Evolutionary conservation across 2,888 invertebrate species (phyloP), one percentile per base, ranked within the genome.

Genomic region (Leuctra nigra): DNA sequence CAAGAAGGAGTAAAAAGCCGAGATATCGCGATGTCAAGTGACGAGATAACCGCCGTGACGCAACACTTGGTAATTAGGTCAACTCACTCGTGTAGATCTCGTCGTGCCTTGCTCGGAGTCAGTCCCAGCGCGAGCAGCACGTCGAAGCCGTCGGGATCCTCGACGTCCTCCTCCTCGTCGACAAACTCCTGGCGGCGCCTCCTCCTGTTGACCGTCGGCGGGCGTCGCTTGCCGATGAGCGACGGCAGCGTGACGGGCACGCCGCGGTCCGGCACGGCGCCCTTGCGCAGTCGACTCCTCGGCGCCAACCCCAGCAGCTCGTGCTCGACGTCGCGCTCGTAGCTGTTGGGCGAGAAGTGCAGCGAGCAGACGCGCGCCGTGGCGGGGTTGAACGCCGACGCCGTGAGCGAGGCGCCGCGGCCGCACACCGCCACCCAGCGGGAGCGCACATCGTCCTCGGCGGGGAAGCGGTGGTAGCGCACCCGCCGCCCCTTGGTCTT

Each of bases 381-480:
- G 54, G 77, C 73, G 62, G 77, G 77, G 68, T 79, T 79, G 66
- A 72, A 73, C 22, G 70, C 69, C 59, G 72, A 70, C 56, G 76
- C 72, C 61, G 68, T 69, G 29, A 13, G 35, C 60, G 76, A 74
- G 39, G 77, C 77, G 67, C 78, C 47, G 60, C 77, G 75, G 39
- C 78, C 78, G 67, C 79, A 79, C 25, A 76, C 76, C 62, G 72
- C 69, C 44, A 78, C 69, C 79, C 79, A 79, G 55, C 71, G 69
- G 53, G 72, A 68, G 54, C 79, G 75, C 44, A 76, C 76, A 64
- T 70, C 70, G 62, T 72, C 71, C 68, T 78, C 77, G 61, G 77
- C 76, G 29, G 79, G 79, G 68, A 79, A 79, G 61, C 79, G 76
- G 68, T 79, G 79, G 69, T 79, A 79, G 56, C 77, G 74, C 60